Conservation (phyloP, 1,140 invertebrate genomes). For the Drosophila burlai region DNA sequence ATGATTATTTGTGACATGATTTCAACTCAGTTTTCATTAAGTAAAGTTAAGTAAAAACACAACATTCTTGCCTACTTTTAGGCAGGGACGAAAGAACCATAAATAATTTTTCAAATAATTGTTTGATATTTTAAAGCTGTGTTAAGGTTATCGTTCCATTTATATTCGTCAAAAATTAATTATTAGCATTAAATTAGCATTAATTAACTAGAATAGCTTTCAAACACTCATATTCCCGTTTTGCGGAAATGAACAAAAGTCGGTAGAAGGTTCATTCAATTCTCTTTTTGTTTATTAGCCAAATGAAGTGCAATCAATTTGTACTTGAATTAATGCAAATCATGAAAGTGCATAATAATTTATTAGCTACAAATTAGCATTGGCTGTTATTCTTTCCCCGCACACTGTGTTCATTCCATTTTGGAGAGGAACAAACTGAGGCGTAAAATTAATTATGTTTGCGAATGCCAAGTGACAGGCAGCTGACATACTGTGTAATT, state of each 20-base stretch:
- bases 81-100: neutral
- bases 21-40: neutral
- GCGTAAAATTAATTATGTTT: conserved; percentile 41
- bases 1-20: no score
- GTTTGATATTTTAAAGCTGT: neutral
- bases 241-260: conserved; percentile 61
- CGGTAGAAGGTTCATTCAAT: conserved; percentile 14
- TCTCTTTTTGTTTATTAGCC: conserved; percentile 47
- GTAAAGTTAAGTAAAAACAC: neutral
- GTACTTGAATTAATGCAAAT: conserved; percentile 75
- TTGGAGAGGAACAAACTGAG: conserved; percentile 18
- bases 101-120: neutral
- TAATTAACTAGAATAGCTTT: neutral
- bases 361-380: conserved; percentile 66
- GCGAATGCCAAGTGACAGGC: conserved; percentile 33
- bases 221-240: neutral
- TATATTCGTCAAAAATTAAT: neutral
- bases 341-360: conserved; percentile 56
- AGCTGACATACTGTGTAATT: conserved; percentile 38
- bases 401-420: conserved; percentile 1
- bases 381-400: conserved; percentile 33
- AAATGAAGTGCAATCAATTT: conserved; percentile 65
- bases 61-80: conserved; percentile 35
- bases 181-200: neutral
- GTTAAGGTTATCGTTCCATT: no score